phyloP scores from a whole-genome alignment of 1,140 invertebrate species.

The Oncopeltus fasciatus region DNA sequence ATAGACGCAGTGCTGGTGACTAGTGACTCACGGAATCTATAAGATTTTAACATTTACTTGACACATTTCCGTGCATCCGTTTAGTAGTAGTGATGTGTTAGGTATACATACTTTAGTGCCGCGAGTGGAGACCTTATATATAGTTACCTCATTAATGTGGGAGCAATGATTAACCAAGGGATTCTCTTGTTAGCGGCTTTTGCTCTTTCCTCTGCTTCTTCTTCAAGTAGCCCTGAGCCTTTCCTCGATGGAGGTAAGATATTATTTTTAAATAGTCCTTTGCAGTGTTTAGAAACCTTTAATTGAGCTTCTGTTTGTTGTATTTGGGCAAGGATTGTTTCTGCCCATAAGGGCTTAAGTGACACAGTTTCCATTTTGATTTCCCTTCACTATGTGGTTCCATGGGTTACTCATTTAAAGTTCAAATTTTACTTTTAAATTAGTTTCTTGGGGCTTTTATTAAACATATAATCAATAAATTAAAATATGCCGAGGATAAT shows the following conservation, averaged over 20 bases:
- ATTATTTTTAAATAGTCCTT: no score
- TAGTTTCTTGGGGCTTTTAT: no score
- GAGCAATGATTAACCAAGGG: background rate
- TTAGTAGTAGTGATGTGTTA: background rate
- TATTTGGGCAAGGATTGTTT: no score
- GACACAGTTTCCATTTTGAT: conserved; percentile 8
- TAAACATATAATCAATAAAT: no score
- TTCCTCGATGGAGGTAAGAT: conserved; percentile 1
- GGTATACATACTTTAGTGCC: background rate
- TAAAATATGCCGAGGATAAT: no score
- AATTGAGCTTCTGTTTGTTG: no score
- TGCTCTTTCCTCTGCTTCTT: background rate
- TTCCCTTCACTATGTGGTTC: no score
- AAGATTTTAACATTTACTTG: conserved; percentile 2
- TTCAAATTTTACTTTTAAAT: no score
- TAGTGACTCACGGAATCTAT: conserved; percentile 9
- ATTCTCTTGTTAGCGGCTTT: background rate
- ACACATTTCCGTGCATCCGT: background rate
- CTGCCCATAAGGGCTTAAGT: background rate
- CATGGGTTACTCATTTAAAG: no score
- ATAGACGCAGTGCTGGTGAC: conserved; percentile 8
- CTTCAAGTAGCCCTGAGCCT: background rate
- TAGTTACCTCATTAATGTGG: background rate
- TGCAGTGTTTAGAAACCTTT: no score
- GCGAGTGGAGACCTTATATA: background rate